phyloP scores from a whole-genome alignment of 1,140 invertebrate genomes.

The Drosophila repletoides region DNA sequence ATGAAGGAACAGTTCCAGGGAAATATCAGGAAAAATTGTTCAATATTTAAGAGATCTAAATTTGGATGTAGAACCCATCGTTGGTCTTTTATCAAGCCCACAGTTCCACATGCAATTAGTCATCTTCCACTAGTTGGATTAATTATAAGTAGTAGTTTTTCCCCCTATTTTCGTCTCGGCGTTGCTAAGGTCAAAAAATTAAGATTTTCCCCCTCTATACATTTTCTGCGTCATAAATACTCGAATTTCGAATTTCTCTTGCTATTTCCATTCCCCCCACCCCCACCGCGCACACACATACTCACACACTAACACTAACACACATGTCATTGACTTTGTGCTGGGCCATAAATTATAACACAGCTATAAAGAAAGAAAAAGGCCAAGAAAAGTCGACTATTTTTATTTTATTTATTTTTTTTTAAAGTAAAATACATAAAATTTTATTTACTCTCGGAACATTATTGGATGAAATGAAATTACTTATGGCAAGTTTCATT shows the following conservation, averaged over 20 bases:
- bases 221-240: background rate
- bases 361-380: constrained; percentile 33
- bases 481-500: constrained; percentile 43
- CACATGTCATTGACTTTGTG: constrained; percentile 64
- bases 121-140: constrained; percentile 1
- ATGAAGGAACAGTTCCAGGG: no score
- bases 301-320: background rate
- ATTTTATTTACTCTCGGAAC: constrained; percentile 22
- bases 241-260: background rate
- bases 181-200: constrained; percentile 2
- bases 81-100: background rate
- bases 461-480: constrained; percentile 7
- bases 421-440: constrained; percentile 34
- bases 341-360: constrained; percentile 35
- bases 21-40: no score
- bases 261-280: background rate
- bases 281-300: background rate
- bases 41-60: no score
- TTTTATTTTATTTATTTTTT: constrained; percentile 26
- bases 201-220: background rate
- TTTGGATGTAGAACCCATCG: no score
- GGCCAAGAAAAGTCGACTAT: constrained; percentile 26
- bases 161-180: background rate
- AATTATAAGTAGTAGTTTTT: constrained; percentile 1
- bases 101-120: constrained; percentile 19